Base-by-base conservation (phyloP, 2,113 vertebrate genomes). In the Hemiprocne comata region DNA sequence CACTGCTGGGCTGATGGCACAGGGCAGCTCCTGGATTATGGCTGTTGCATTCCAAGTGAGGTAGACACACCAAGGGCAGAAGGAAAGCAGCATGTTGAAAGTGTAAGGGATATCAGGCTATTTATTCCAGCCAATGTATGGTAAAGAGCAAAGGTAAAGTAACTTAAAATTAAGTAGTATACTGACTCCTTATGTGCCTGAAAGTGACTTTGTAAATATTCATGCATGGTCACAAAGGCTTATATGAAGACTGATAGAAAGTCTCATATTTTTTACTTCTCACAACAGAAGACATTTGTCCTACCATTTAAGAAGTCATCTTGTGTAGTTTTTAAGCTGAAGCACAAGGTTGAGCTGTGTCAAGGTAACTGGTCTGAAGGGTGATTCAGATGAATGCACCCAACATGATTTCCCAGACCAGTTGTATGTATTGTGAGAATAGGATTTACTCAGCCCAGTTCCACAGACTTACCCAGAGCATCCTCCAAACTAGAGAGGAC, bases 51-150 rank as follows among this genome's bases (percentile, higher is more conserved):
- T 57, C 18, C 2, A 3, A 5, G 1, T 51, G 42, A 58, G 31
- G 0, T n/a, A 28, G 26, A 65, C 4, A 40, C 6, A n/a, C 3
- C 7, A 85, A n/a, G 25, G 2, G 6, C 2, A 64, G 24, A 82
- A 76, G 8, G 9, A 20, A 69, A 51, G 44, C 13, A 33, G 2
- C 5, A 21, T 7, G 9, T 8, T 81, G 10, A 73, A 70, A 73
- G 7, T 8, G 11, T 12, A 36, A 54, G 4, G 7, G 5, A 34
- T 28, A 66, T 4, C 10, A 65, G 31, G 14, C 2, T 17, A 29
- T 17, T 44, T 38, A 77, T 66, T 44, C 18, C 48, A 82, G 36
- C 3, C 4, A 42, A 16, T 4, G 2, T 5, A 10, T 7, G 9
- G 10, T 16, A 72, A 93, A 67, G 6, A 72, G 2, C 10, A 58